A percentile compares a stretch with the other conserved stretches of the same genome.
These are phyloP conservation scores for Yponomeuta evonymella DNA, from an alignment of 2,888 invertebrate species.

Conservation along the genomic window DNA sequence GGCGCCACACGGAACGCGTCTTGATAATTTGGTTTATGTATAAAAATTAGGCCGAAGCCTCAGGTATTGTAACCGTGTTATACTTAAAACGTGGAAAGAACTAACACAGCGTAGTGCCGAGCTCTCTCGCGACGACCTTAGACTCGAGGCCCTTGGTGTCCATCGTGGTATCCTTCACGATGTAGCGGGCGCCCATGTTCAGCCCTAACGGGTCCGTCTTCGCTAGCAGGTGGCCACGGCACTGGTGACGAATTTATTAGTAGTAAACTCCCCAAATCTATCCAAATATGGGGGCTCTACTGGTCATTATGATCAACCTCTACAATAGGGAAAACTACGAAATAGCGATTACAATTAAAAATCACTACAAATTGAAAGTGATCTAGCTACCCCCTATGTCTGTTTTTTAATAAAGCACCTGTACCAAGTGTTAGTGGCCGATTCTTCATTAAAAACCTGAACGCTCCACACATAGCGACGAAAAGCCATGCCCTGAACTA, in stretches of 20 bases:
- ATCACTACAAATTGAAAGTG: no score
- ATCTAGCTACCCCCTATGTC: no score
- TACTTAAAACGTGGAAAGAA: not conserved
- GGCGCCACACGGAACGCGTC: not conserved
- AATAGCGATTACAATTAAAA: not conserved
- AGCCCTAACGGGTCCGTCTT: conserved; percentile 89
- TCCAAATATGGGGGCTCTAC: no score
- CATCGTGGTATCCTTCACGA: conserved; percentile 28
- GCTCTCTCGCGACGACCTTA: conserved; percentile 46
- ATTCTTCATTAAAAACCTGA: no score
- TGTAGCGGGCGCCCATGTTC: conserved; percentile 36
- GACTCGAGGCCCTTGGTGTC: conserved; percentile 40
- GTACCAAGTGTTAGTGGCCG: no score
- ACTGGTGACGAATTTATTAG: conserved; percentile 74
- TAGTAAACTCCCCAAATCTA: not conserved
- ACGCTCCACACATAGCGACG: no score
- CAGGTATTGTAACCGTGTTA: no score
- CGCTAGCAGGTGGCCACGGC: conserved; percentile 88
- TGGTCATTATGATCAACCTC: no score
- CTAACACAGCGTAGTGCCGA: conserved; percentile 46
- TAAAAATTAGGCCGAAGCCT: not conserved
- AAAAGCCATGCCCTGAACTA: no score
- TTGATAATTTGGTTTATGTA: not conserved
- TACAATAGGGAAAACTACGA: no score
- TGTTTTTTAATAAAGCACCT: no score